Percentiles rank a stretch among this genome's conserved stretches.
These are phyloP conservation scores for Bufo bufo DNA, from an alignment of 2,113 vertebrate species.

Conservation along the genomic window DNA sequence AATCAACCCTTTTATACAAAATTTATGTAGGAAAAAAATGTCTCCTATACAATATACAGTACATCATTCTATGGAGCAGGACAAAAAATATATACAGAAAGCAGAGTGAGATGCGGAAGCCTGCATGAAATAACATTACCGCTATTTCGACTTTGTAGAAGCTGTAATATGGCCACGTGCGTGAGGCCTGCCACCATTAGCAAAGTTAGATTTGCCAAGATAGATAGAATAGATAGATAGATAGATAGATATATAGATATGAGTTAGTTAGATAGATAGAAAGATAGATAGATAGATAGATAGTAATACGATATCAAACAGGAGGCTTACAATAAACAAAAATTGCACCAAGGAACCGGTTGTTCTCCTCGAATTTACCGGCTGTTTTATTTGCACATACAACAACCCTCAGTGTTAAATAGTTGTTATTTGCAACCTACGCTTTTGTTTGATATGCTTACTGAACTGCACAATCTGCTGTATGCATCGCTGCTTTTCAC, in stretches of 20 bases:
- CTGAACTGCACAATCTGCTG: slow-evolving; percentile 16
- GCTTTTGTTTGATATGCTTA: slow-evolving; percentile 41
- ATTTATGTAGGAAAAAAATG: too few relatives aligned
- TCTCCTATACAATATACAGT: too few relatives aligned
- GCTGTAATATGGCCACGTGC: too few relatives aligned
- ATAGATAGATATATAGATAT: too few relatives aligned
- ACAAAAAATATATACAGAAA: too few relatives aligned
- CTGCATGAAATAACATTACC: too few relatives aligned
- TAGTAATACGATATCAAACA: neutral
- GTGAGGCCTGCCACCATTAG: too few relatives aligned
- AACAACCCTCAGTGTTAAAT: slow-evolving; percentile 34
- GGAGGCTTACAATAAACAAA: neutral
- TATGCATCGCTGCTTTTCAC: slow-evolving; percentile 29
- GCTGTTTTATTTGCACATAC: slow-evolving; percentile 24
- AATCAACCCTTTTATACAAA: too few relatives aligned
- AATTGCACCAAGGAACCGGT: neutral
- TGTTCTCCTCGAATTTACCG: neutral
- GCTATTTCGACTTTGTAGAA: too few relatives aligned
- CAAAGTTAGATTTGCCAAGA: neutral
- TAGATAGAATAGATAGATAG: neutral
- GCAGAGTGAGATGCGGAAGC: too few relatives aligned
- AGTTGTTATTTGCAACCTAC: slow-evolving; percentile 31
- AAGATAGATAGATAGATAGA: neutral
- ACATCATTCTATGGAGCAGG: too few relatives aligned
- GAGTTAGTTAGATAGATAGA: too few relatives aligned